Percentiles rank a stretch among this genome's conserved stretches.
Conservation (phyloP, 2,113 vertebrate genomes). For the Takifugu flavidus region DNA sequence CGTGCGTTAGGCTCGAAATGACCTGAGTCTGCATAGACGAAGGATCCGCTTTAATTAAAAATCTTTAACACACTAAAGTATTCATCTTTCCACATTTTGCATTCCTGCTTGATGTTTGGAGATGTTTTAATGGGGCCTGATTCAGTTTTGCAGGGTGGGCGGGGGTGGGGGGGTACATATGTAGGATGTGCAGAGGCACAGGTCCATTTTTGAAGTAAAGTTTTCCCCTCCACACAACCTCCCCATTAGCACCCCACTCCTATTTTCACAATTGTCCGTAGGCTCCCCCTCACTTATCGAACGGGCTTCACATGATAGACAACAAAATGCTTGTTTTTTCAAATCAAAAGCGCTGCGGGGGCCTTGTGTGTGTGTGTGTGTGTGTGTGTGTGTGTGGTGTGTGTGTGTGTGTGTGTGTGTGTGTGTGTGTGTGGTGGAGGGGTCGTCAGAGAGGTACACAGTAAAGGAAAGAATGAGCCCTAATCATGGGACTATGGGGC, state of each 20-base stretch:
- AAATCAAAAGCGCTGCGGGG: slow-evolving; percentile 42
- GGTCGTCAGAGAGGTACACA: slow-evolving; percentile 28
- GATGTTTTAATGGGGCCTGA: slow-evolving; percentile 21
- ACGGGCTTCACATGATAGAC: slow-evolving; percentile 17
- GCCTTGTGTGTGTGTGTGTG: background rate
- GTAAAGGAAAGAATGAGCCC: slow-evolving; percentile 22
- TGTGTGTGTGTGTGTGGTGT: too few relatives aligned
- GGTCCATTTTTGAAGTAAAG: background rate
- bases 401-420: too few relatives aligned
- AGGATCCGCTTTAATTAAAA: too few relatives aligned
- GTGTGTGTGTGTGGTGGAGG: background rate
- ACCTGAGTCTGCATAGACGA: too few relatives aligned
- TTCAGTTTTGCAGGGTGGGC: background rate
- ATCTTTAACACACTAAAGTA: background rate
- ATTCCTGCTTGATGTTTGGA: slow-evolving; percentile 22
- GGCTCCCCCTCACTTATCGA: slow-evolving; percentile 5
- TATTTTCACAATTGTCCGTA: background rate
- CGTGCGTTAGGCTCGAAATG: too few relatives aligned
- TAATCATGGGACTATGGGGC: slow-evolving; percentile 9
- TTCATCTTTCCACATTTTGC: slow-evolving; percentile 21
- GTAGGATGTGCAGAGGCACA: background rate
- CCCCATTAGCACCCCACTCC: background rate
- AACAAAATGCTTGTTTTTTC: slow-evolving; percentile 41
- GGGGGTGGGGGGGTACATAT: background rate
- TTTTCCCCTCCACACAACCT: background rate